phyloP scores from a whole-genome alignment of 2,113 vertebrate species.

The Corythoichthys haematopterus region DNA sequence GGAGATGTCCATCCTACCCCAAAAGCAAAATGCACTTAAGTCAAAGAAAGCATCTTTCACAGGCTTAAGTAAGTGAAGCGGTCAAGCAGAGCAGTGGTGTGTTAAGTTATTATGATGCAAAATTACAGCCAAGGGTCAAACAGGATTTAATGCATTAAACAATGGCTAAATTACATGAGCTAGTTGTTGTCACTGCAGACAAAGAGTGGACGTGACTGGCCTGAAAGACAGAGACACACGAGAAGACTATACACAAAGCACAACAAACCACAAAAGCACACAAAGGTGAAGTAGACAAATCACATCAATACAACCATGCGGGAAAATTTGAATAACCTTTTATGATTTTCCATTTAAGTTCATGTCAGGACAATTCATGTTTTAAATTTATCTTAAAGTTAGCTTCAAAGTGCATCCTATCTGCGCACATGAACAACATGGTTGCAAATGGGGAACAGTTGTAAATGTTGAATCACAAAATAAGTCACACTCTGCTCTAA shows the following conservation, averaged over 20 bases:
- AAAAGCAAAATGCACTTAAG: constrained; percentile 50
- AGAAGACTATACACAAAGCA: constrained; percentile 13
- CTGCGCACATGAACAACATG: too few species aligned
- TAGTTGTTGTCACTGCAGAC: constrained; percentile 59
- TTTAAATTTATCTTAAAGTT: neutral
- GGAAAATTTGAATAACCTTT: neutral
- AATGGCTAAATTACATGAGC: constrained; percentile 62
- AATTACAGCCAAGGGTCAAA: constrained; percentile 47
- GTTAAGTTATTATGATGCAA: constrained; percentile 40
- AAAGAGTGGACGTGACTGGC: constrained; percentile 43
- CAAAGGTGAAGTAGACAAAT: constrained; percentile 1
- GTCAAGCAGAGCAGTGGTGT: constrained; percentile 49
- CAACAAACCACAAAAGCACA: constrained; percentile 21
- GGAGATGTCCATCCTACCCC: neutral
- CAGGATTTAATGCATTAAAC: constrained; percentile 36
- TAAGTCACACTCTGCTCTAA: too few species aligned
- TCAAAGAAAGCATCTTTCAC: neutral
- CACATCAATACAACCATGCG: neutral
- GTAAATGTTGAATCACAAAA: too few species aligned
- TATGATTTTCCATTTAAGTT: neutral
- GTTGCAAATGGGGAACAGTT: too few species aligned
- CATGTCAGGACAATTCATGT: neutral
- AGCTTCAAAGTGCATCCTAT: neutral
- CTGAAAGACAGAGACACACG: constrained; percentile 53
- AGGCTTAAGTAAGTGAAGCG: constrained; percentile 28